phyloP scores from a whole-genome alignment of 2,797 vertebrate genomes.

The Poliocrania exsul region DNA sequence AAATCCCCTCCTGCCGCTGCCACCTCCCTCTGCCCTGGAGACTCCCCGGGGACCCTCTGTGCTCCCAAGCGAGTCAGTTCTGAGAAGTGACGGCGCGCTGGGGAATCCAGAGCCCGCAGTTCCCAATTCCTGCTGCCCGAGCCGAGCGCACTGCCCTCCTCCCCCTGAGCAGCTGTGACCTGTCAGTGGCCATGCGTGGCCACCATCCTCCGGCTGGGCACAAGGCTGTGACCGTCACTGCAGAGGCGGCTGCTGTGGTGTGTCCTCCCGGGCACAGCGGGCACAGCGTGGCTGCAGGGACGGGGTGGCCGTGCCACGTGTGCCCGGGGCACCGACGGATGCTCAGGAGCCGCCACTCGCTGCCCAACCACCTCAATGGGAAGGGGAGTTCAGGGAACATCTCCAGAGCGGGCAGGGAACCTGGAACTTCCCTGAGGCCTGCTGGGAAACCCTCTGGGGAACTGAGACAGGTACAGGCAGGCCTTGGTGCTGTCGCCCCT shows the following conservation, averaged over 20 bases:
- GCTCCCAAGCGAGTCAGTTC: neutral
- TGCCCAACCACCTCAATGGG: rapidly evolving
- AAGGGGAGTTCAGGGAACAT: neutral
- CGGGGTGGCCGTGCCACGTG: rapidly evolving
- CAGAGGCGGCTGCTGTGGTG: neutral
- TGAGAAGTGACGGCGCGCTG: neutral
- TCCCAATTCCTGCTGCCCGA: neutral
- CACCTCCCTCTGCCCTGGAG: neutral
- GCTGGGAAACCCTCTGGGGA: neutral
- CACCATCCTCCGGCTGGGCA: neutral
- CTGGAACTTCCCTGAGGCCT: neutral
- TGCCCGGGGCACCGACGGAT: rapidly evolving
- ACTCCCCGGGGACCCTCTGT: neutral
- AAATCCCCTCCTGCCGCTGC: neutral
- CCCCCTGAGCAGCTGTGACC: neutral
- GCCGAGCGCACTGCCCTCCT: neutral
- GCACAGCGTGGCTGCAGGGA: rapidly evolving
- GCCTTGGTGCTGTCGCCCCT: neutral
- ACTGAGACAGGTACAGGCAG: neutral
- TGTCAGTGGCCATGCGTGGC: neutral
- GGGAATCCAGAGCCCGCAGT: neutral
- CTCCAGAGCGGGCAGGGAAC: rapidly evolving
- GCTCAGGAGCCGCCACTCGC: neutral
- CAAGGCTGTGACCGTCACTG: rapidly evolving
- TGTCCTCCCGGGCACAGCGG: rapidly evolving